A percentile compares a stretch with the other conserved stretches of the same genome.
phyloP scores from a whole-genome alignment of 1,140 invertebrate genomes.

The Teleopsis dalmanni region DNA sequence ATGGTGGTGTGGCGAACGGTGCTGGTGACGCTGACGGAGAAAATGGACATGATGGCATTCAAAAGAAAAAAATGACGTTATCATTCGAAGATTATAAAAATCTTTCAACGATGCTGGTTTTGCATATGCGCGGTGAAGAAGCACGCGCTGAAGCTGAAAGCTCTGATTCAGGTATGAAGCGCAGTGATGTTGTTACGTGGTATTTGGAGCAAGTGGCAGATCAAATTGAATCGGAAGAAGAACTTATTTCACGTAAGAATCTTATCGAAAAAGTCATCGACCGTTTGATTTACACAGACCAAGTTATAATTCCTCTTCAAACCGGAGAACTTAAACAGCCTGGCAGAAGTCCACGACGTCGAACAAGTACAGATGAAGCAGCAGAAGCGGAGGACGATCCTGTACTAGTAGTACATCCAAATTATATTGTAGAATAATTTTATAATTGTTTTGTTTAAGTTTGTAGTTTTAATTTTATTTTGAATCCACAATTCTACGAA shows the following conservation, averaged over 20 bases:
- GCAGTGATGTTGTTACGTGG: constrained; percentile 86
- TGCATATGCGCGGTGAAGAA: constrained; percentile 83
- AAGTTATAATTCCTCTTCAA: constrained; percentile 84
- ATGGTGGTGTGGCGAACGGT: constrained; percentile 31
- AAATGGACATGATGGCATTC: constrained; percentile 7
- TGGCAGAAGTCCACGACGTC: constrained; percentile 39
- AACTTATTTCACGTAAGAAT: constrained; percentile 80
- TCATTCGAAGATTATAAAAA: constrained; percentile 92
- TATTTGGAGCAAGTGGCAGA: constrained; percentile 85
- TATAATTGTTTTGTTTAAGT: too few species aligned
- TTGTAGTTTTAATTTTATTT: too few species aligned
- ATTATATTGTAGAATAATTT: constrained; percentile 81
- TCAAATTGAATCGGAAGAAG: constrained; percentile 84
- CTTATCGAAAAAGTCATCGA: constrained; percentile 95
- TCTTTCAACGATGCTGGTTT: constrained; percentile 83
- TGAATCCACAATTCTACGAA: too few species aligned
- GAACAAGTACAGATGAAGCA: constrained; percentile 10
- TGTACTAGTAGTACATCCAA: constrained; percentile 88
- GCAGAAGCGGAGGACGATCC: constrained; percentile 67
- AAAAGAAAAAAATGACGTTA: constrained; percentile 81
- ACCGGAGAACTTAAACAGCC: constrained; percentile 54
- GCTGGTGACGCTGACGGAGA: constrained; percentile 9
- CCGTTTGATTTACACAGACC: constrained; percentile 83
- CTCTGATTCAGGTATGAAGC: constrained; percentile 58
- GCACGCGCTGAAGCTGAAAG: constrained; percentile 57